Conservation (phyloP, 2,888 invertebrate species). For the Aspidiotus rigidus region DNA sequence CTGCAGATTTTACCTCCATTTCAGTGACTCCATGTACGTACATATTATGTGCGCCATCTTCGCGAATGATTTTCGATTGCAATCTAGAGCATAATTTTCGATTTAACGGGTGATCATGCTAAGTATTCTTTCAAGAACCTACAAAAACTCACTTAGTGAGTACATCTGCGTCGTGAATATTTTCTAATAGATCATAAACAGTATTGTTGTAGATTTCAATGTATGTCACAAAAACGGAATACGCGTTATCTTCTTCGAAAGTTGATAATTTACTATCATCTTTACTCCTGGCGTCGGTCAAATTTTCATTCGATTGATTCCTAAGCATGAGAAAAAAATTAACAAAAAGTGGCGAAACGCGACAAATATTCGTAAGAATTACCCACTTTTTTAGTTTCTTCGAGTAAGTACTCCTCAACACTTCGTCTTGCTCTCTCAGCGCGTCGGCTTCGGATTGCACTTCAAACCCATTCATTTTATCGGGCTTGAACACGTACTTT, state of each 20-base stretch:
- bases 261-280: slow-evolving; percentile 51
- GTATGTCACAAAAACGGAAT: slow-evolving; percentile 86
- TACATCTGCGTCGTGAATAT: slow-evolving; percentile 51
- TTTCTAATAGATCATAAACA: slow-evolving; percentile 91
- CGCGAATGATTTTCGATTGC: slow-evolving; percentile 79
- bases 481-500: slow-evolving; percentile 86
- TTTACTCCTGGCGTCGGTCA: slow-evolving; percentile 49
- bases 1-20: slow-evolving; percentile 84
- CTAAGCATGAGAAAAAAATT: slow-evolving; percentile 38
- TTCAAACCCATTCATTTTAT: slow-evolving; percentile 88
- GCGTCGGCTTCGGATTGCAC: slow-evolving; percentile 83
- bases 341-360: neutral
- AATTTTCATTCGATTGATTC: slow-evolving; percentile 47
- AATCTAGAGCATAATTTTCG: neutral
- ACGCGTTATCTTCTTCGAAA: slow-evolving; percentile 73
- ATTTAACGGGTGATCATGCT: no score
- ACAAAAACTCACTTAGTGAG: slow-evolving; percentile 47
- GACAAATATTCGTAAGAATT: slow-evolving; percentile 12
- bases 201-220: slow-evolving; percentile 95
- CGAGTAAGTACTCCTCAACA: neutral
- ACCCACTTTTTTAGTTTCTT: slow-evolving; percentile 43
- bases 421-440: slow-evolving; percentile 52
- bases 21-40: slow-evolving; percentile 90
- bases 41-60: slow-evolving; percentile 70
- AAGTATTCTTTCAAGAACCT: slow-evolving; percentile 1